Conservation (phyloP, 2,113 vertebrate species). For the Rhea americana region DNA sequence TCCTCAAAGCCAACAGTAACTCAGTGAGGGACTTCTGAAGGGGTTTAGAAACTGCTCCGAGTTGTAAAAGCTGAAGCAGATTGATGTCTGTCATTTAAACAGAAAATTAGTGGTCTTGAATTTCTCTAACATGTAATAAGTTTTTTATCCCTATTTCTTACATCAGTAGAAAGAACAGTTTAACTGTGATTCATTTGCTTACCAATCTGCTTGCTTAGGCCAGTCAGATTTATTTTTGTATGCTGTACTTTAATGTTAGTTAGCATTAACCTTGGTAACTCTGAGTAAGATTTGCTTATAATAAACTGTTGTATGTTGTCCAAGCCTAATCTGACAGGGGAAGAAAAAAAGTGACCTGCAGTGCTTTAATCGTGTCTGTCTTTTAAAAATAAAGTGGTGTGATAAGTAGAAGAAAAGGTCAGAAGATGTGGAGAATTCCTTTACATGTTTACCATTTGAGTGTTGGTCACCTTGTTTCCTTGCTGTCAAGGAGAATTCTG, state of each 20-base stretch:
- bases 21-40: background rate
- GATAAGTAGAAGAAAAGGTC: constrained; percentile 4
- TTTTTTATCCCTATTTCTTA: background rate
- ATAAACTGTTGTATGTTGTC: background rate
- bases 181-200: background rate
- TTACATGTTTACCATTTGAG: background rate
- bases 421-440: background rate
- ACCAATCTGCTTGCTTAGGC: background rate
- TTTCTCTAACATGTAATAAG: background rate
- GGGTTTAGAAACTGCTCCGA: background rate
- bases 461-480: background rate
- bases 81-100: background rate
- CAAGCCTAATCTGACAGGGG: background rate
- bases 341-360: background rate
- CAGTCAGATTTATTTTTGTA: background rate
- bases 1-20: background rate
- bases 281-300: background rate
- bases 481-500: background rate
- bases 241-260: background rate
- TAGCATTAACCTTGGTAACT: background rate
- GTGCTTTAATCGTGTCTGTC: background rate
- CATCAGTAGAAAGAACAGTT: background rate
- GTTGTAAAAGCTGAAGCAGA: background rate
- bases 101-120: background rate
- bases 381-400: background rate